Evolutionary conservation across 2,888 invertebrate genomes (phyloP).

Genomic region (Cantharis lateralis): DNA sequence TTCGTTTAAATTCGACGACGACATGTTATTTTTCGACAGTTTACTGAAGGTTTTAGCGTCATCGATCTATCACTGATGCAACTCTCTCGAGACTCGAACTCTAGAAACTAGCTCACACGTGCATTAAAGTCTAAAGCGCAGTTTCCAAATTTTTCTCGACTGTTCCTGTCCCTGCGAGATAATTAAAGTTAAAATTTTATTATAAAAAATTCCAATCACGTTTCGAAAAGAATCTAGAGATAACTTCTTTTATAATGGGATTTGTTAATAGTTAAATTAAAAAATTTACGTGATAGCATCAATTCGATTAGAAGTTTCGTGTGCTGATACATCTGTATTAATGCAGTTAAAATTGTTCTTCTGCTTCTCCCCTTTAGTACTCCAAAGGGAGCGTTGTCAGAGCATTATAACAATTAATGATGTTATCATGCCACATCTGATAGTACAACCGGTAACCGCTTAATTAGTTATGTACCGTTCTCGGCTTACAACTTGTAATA

Average conservation of each 20-base stretch:
- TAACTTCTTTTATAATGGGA: background rate
- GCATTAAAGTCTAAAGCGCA: background rate
- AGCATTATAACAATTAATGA: conserved; percentile 27
- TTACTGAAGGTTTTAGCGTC: background rate
- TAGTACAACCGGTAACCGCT: conserved; percentile 23
- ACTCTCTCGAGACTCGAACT: background rate
- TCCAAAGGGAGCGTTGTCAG: conserved; percentile 16
- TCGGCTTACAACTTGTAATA: background rate
- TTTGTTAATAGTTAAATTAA: background rate
- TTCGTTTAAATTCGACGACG: background rate
- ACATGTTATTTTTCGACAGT: background rate
- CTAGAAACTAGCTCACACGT: background rate
- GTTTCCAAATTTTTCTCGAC: background rate
- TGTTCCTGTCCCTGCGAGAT: background rate
- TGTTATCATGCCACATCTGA: conserved; percentile 29
- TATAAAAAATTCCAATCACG: background rate
- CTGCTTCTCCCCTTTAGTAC: conserved; percentile 13
- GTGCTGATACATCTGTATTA: background rate
- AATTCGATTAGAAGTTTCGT: background rate
- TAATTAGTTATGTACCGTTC: conserved; percentile 22
- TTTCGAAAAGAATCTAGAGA: background rate
- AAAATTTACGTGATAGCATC: background rate
- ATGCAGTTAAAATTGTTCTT: conserved; percentile 5
- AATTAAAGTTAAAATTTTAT: background rate
- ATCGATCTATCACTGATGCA: background rate